Conservation (phyloP, 2,797 vertebrate genomes). For the Remorina albescens region DNA sequence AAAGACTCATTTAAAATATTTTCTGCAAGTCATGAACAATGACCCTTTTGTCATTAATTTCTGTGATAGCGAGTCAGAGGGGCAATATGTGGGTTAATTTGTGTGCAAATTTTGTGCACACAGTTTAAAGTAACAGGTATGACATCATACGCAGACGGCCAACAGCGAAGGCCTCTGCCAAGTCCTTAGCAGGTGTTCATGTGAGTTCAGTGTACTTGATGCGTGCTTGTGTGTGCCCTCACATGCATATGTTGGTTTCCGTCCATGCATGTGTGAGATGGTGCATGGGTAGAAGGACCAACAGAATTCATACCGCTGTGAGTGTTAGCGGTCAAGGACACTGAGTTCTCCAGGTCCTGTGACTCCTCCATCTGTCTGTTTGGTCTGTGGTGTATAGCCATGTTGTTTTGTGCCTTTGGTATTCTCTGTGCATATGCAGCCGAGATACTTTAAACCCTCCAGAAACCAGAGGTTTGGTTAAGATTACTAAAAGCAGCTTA, state of each 20-base stretch:
- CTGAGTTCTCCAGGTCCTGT: constrained; percentile 54
- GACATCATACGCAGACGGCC: constrained; percentile 60
- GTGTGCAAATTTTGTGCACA: constrained; percentile 15
- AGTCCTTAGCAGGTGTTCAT: constrained; percentile 57
- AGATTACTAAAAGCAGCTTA: constrained; percentile 2
- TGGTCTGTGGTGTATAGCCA: constrained; percentile 24
- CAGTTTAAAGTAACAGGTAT: constrained; percentile 43
- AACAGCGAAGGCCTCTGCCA: constrained; percentile 34
- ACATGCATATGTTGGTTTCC: constrained; percentile 21
- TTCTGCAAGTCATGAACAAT: constrained; percentile 33
- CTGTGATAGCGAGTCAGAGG: background rate
- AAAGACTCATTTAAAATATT: constrained; percentile 56
- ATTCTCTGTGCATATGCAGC: background rate
- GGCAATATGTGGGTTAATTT: constrained; percentile 29
- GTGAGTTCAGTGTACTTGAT: constrained; percentile 41
- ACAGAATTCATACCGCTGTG: constrained; percentile 50
- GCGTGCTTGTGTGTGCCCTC: constrained; percentile 11
- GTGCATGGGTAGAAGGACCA: constrained; percentile 29
- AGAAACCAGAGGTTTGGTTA: constrained; percentile 1
- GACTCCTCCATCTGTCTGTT: constrained; percentile 74
- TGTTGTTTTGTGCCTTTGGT: constrained; percentile 20
- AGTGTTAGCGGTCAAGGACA: constrained; percentile 64
- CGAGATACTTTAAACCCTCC: background rate
- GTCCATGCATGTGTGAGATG: constrained; percentile 50
- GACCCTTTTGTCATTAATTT: constrained; percentile 16